A percentile compares a stretch with the other conserved stretches of the same genome.
Conservation (phyloP, 2,113 vertebrate species). For the Tenrec ecaudatus region DNA sequence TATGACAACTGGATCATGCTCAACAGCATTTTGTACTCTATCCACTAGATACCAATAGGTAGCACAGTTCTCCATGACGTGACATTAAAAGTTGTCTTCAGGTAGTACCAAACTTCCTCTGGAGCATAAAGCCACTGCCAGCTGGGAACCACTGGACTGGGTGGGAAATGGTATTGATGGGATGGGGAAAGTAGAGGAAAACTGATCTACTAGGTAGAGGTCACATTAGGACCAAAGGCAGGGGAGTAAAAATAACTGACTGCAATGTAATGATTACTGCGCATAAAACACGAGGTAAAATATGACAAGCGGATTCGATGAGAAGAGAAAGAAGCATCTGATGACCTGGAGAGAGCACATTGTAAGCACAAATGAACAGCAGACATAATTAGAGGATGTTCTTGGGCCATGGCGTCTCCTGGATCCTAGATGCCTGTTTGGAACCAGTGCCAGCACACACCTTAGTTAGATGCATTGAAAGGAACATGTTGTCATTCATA, state of each 20-base stretch:
- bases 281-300: background rate
- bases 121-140: no score
- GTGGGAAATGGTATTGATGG: background rate
- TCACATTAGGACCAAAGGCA: no score
- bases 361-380: background rate
- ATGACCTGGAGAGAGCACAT: background rate
- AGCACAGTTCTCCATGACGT: background rate
- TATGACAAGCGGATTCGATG: background rate
- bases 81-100: no score
- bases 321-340: conserved; percentile 24
- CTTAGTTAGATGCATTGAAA: background rate
- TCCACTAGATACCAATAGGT: background rate
- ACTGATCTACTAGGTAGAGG: background rate
- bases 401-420: background rate
- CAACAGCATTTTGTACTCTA: background rate
- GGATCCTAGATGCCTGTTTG: background rate
- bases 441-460: background rate
- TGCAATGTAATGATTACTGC: no score
- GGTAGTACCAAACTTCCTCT: no score
- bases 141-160: background rate
- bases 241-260: background rate
- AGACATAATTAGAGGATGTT: background rate
- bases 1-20: background rate
- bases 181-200: background rate
- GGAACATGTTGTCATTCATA: background rate